A percentile compares a stretch with the other conserved stretches of the same genome.
Conservation (phyloP, 2,113 vertebrate species). For the Nerophis ophidion region DNA sequence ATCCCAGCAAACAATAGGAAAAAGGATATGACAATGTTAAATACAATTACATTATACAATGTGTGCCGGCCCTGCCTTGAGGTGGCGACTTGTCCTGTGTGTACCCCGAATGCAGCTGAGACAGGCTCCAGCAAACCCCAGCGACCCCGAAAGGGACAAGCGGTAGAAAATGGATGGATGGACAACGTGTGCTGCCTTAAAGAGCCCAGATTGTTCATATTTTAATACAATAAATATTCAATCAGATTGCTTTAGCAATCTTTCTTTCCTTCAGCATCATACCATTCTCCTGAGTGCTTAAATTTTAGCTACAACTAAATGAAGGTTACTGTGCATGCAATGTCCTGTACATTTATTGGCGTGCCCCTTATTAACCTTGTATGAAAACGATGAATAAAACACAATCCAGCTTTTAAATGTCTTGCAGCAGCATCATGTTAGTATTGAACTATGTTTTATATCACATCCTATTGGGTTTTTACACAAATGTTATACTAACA, state of each 20-base stretch:
- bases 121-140: too few species aligned
- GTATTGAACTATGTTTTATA: neutral
- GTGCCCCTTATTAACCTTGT: neutral
- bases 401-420: conserved; percentile 26
- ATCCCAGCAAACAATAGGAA: neutral
- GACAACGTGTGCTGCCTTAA: too few species aligned
- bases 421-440: neutral
- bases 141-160: too few species aligned
- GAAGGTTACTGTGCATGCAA: neutral
- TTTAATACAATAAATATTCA: neutral
- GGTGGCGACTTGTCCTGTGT: too few species aligned
- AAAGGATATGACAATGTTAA: neutral
- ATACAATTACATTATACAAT: too few species aligned
- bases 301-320: neutral
- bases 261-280: neutral
- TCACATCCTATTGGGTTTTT: neutral
- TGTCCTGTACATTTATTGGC: neutral
- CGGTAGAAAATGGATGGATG: too few species aligned
- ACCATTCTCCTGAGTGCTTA: neutral
- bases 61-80: too few species aligned
- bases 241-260: neutral
- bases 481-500: neutral
- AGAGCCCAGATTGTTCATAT: neutral
- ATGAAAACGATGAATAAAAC: neutral
- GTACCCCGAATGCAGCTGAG: too few species aligned